phyloP scores from a whole-genome alignment of 35 echinoderm and acorn worm species.

The Chiridota heheva region DNA sequence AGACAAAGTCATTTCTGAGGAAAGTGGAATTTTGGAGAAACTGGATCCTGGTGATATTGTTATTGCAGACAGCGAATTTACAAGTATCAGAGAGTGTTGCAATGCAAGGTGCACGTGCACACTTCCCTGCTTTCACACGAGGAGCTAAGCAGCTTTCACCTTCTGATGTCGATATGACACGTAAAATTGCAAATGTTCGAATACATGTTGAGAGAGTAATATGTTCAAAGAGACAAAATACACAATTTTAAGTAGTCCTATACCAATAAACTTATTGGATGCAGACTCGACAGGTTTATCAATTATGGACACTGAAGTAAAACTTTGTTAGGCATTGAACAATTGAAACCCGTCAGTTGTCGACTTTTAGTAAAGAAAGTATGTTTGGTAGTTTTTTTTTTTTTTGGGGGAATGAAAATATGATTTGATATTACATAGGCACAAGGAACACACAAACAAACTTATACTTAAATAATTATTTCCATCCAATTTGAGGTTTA shows the following conservation, averaged over 20 bases:
- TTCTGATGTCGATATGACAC: constrained; percentile 12
- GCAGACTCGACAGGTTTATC: not conserved
- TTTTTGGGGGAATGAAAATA: no score
- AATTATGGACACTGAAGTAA: constrained; percentile 13
- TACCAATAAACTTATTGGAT: constrained; percentile 4
- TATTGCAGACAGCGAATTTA: constrained; percentile 33
- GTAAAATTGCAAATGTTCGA: not conserved
- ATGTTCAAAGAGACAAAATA: constrained; percentile 12
- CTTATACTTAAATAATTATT: no score
- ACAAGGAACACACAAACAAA: no score
- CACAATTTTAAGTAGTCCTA: constrained; percentile 7
- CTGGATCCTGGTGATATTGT: constrained; percentile 23
- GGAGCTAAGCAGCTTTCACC: not conserved
- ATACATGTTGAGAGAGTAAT: constrained; percentile 52
- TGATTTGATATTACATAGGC: no score
- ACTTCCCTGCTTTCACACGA: not conserved
- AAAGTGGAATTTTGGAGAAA: constrained; percentile 9
- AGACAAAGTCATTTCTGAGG: constrained; percentile 29
- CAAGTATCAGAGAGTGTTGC: constrained; percentile 15
- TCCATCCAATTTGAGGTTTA: no score
- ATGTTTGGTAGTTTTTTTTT: no score
- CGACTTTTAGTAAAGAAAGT: not conserved
- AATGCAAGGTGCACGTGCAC: constrained; percentile 12
- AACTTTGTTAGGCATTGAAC: constrained; percentile 7
- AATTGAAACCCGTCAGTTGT: constrained; percentile 26